A percentile compares a stretch with the other conserved stretches of the same genome.
These are phyloP conservation scores for Macrotus californicus DNA, from an alignment of 2,113 vertebrate genomes.

Conservation along the genomic window DNA sequence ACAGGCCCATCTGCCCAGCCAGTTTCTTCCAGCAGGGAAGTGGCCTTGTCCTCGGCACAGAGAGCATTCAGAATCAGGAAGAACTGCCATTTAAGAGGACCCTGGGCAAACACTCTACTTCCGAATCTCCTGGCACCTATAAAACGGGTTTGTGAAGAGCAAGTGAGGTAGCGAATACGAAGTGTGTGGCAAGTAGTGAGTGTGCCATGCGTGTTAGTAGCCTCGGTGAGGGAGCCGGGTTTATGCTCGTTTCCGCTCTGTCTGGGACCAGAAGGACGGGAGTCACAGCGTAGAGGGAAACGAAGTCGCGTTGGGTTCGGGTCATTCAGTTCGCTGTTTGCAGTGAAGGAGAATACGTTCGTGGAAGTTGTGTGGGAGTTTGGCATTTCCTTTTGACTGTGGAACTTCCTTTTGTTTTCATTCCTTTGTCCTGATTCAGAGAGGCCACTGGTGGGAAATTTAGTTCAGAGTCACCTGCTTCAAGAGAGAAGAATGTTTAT, in stretches of 20 bases:
- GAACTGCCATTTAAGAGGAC: neutral
- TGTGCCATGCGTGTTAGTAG: neutral
- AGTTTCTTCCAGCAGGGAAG: neutral
- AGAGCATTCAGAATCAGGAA: neutral
- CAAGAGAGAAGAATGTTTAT: neutral
- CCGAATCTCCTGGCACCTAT: neutral
- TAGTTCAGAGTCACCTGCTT: neutral
- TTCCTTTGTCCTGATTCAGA: constrained; percentile 24
- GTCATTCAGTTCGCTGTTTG: neutral
- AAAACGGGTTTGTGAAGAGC: neutral
- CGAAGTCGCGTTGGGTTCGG: neutral
- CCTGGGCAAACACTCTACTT: neutral
- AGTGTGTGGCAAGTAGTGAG: neutral
- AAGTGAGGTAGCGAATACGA: neutral
- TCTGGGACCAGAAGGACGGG: neutral
- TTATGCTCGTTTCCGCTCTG: neutral
- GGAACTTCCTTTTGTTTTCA: constrained; percentile 41
- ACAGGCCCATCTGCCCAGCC: neutral
- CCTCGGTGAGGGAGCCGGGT: neutral
- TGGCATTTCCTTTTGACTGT: constrained; percentile 10
- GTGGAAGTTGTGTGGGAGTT: neutral
- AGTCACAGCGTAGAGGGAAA: neutral
- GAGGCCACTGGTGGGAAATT: constrained; percentile 23
- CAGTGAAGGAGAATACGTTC: neutral
- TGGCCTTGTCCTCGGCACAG: neutral